Conservation (phyloP, 1,140 invertebrate species). For the Drosophila ironensis region DNA sequence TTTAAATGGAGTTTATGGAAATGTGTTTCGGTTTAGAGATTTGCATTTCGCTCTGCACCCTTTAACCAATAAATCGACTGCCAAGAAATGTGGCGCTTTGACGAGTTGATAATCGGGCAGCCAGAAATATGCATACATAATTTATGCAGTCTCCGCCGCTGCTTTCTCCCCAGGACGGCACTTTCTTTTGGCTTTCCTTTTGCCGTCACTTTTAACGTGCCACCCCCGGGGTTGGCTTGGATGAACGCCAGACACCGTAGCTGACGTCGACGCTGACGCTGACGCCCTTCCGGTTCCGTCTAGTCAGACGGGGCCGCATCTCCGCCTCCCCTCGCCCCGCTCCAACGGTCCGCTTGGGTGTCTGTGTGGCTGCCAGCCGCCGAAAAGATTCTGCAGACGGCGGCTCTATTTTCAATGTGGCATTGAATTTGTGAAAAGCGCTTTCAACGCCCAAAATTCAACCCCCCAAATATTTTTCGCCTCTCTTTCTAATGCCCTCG, state of each 20-base stretch:
- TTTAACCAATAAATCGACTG: constrained; percentile 25
- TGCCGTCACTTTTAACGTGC: constrained; percentile 13
- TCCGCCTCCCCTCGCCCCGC: background rate
- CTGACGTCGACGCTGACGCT: constrained; percentile 64
- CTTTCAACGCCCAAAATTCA: constrained; percentile 76
- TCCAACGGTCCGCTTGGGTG: background rate
- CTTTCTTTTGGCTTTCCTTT: constrained; percentile 20
- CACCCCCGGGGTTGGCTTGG: constrained; percentile 13
- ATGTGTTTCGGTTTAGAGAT: no score
- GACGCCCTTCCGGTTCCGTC: constrained; percentile 73
- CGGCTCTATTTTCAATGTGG: constrained; percentile 74
- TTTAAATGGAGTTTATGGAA: no score
- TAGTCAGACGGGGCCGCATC: constrained; percentile 40
- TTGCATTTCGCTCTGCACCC: constrained; percentile 4
- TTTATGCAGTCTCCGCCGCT: constrained; percentile 51
- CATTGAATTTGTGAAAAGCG: constrained; percentile 80
- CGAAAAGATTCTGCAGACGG: constrained; percentile 46
- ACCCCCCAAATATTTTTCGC: constrained; percentile 54
- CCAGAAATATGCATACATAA: constrained; percentile 73
- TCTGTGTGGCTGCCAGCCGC: constrained; percentile 1
- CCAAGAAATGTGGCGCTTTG: constrained; percentile 27
- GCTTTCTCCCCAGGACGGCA: constrained; percentile 1
- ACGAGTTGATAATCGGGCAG: constrained; percentile 63
- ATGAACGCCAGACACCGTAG: constrained; percentile 48
- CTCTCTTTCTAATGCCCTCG: constrained; percentile 1